A percentile compares a stretch with the other conserved stretches of the same genome.
These are phyloP conservation scores for Antennarius striatus DNA, from an alignment of 2,113 vertebrate species.

Conservation along the genomic window DNA sequence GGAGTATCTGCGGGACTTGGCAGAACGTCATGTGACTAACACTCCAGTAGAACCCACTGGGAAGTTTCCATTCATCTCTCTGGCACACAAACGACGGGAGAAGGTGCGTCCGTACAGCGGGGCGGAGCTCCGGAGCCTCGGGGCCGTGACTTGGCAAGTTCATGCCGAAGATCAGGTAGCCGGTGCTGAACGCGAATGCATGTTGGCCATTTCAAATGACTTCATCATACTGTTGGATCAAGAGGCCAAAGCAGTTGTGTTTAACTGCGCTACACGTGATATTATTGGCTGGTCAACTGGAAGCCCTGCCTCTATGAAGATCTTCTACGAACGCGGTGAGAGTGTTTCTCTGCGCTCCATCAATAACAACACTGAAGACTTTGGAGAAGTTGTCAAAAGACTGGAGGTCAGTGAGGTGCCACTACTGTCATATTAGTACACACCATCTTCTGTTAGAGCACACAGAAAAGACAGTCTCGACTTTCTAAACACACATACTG, in stretches of 20 bases:
- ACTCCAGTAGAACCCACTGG: slow-evolving; percentile 92
- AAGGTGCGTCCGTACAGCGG: slow-evolving; percentile 89
- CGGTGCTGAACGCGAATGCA: slow-evolving; percentile 89
- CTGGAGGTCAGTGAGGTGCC: slow-evolving; percentile 86
- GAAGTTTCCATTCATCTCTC: slow-evolving; percentile 94
- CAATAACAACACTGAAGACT: slow-evolving; percentile 88
- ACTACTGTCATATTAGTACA: slow-evolving; percentile 25
- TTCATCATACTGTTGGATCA: slow-evolving; percentile 91
- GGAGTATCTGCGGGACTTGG: slow-evolving; percentile 94
- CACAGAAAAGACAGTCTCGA: too few species aligned
- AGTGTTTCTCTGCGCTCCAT: slow-evolving; percentile 92
- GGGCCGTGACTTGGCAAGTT: slow-evolving; percentile 90
- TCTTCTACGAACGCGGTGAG: slow-evolving; percentile 95
- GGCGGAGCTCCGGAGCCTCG: slow-evolving; percentile 90
- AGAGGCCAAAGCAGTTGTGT: slow-evolving; percentile 90
- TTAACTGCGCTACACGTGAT: slow-evolving; percentile 93
- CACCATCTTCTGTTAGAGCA: slow-evolving; percentile 25
- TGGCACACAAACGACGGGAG: slow-evolving; percentile 94
- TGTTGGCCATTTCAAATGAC: slow-evolving; percentile 91
- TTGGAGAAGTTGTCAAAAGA: slow-evolving; percentile 93
- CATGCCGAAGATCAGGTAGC: slow-evolving; percentile 91
- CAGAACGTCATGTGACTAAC: slow-evolving; percentile 94
- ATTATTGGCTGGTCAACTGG: slow-evolving; percentile 94
- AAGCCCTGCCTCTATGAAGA: slow-evolving; percentile 88
- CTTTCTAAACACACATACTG: neutral